These are phyloP conservation scores for Drosophila prolongata DNA, from an alignment of 2,888 invertebrate genomes.

Conservation along the genomic window DNA sequence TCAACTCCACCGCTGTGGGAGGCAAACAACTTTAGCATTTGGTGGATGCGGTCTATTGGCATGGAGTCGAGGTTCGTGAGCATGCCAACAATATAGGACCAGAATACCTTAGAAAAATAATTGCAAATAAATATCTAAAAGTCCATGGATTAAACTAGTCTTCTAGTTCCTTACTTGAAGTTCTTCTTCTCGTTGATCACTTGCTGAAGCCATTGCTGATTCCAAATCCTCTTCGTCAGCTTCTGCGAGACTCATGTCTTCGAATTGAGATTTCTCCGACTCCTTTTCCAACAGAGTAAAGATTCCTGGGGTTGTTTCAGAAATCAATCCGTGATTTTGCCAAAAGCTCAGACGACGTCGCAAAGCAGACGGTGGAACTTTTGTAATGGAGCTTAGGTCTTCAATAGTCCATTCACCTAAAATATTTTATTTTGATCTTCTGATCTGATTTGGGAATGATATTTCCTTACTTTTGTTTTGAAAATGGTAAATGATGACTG, in stretches of 20 bases:
- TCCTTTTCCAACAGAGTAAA: slow-evolving; percentile 90
- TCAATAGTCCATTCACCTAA: slow-evolving; percentile 93
- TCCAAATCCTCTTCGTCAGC: slow-evolving; percentile 96
- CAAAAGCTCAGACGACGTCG: slow-evolving; percentile 95
- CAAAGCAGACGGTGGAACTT: slow-evolving; percentile 93
- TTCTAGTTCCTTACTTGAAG: slow-evolving; percentile 87
- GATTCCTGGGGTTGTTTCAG: slow-evolving; percentile 90
- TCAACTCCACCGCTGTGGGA: slow-evolving; percentile 96
- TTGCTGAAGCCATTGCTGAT: slow-evolving; percentile 97
- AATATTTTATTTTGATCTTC: not conserved
- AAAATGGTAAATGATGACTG: slow-evolving; percentile 96
- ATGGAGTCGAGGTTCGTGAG: slow-evolving; percentile 96
- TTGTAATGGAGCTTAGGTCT: slow-evolving; percentile 93
- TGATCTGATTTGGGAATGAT: too few species aligned
- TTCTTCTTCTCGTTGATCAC: slow-evolving; percentile 97
- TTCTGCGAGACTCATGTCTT: slow-evolving; percentile 86
- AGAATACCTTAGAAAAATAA: slow-evolving; percentile 86
- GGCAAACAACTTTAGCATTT: slow-evolving; percentile 98
- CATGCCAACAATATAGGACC: slow-evolving; percentile 99
- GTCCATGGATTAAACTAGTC: not conserved
- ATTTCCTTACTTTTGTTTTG: slow-evolving; percentile 89
- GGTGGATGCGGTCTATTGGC: slow-evolving; percentile 96
- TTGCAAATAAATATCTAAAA: not conserved
- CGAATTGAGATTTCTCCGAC: slow-evolving; percentile 86
- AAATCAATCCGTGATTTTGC: slow-evolving; percentile 95